phyloP scores from a whole-genome alignment of 1,140 invertebrate genomes.

The Helicorthomorpha holstii region DNA sequence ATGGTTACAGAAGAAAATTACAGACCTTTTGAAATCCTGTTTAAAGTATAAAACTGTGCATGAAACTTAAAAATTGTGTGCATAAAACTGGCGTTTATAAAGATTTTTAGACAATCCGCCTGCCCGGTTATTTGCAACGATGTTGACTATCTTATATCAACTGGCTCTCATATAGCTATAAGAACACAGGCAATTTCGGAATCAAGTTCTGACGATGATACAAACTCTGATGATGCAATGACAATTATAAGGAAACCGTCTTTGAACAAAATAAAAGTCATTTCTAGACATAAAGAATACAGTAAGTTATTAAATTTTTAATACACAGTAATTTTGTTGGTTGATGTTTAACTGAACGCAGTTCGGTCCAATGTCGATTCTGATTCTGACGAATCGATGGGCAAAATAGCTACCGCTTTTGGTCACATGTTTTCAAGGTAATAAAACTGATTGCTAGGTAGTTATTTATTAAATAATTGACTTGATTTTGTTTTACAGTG shows the following conservation, averaged over 20 bases:
- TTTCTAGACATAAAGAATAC: slow-evolving; percentile 22
- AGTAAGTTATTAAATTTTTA: slow-evolving; percentile 15
- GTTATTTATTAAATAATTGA: neutral
- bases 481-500: slow-evolving; percentile 1
- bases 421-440: slow-evolving; percentile 48
- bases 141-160: slow-evolving; percentile 20
- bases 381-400: slow-evolving; percentile 61
- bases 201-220: slow-evolving; percentile 41
- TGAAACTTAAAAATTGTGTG: neutral
- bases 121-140: slow-evolving; percentile 38
- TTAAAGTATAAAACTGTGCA: slow-evolving; percentile 32
- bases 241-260: slow-evolving; percentile 37
- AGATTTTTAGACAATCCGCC: slow-evolving; percentile 38
- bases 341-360: slow-evolving; percentile 17
- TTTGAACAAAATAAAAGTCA: slow-evolving; percentile 14
- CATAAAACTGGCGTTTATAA: slow-evolving; percentile 6
- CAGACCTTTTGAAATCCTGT: slow-evolving; percentile 50
- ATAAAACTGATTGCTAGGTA: neutral
- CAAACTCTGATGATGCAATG: slow-evolving; percentile 35
- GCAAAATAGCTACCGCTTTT: slow-evolving; percentile 47
- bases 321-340: slow-evolving; percentile 6
- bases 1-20: slow-evolving; percentile 43
- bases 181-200: slow-evolving; percentile 20
- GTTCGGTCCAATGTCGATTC: slow-evolving; percentile 38
- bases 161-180: slow-evolving; percentile 19